Evolutionary conservation across 2,888 invertebrate species (phyloP), one percentile per base, ranked within the genome.

Genomic region (Lepas anatifera): DNA sequence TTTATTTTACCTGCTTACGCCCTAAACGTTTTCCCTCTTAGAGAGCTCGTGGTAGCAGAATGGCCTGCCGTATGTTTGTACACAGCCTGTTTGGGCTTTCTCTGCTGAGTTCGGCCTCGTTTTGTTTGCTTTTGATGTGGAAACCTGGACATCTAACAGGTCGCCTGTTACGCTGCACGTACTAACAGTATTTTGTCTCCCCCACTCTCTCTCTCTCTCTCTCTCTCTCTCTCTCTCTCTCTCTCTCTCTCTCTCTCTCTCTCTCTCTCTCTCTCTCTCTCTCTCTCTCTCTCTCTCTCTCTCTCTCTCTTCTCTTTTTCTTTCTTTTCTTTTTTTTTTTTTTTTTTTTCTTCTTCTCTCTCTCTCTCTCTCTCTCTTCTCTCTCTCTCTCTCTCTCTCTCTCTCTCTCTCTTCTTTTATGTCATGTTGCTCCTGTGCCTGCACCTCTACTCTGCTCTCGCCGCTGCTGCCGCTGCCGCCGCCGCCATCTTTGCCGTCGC

Each of bases 221-320:
- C 32, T 48, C n/a, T 46, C 52, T 67, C 50, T 25, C 70, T 67
- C 35, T 70, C 67, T 41, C 67, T 70, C 67, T 43, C 50, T 7
- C 39, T 67, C 22, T 70, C 67, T 67, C 48, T 67, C 48, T 50
- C 37, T 67, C 68, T 68, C 37, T 1, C 52, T 39, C 39, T 39
- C 8, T 39, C 39, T 39, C 39, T 10, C 8, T 7, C 39, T 39
- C 8, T 10, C 8, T 13, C 39, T 7, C 39, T 7, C 8, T 7
- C 39, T 7, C 48, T 13, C 25, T 25, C 8, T 50, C 8, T 13
- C 25, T 25, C 48, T 25, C 8, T 8, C 22, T 7, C 46, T 22
- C 46, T n/a, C n/a, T n/a, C 22, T 46, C 46, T 18, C 10, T n/a
- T n/a, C 22, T 46, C 18, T 46, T 22, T 22, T 22, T n/a, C 16